Percentiles rank a stretch among this genome's conserved stretches.
These are phyloP conservation scores for Gymnarchus niloticus DNA, from an alignment of 2,113 vertebrate species.

Conservation along the genomic window DNA sequence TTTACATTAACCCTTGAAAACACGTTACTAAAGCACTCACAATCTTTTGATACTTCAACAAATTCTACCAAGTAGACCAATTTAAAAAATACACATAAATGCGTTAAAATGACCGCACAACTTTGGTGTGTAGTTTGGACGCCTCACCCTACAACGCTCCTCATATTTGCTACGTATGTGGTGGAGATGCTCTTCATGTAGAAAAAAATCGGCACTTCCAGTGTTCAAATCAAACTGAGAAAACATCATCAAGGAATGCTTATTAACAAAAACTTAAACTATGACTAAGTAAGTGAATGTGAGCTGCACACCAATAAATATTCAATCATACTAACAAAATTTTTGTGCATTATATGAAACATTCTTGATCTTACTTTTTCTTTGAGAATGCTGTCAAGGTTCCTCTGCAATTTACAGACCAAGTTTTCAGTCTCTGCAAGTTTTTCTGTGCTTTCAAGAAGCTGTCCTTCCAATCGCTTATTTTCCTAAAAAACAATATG, in stretches of 20 bases:
- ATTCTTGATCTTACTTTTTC: slow-evolving; percentile 71
- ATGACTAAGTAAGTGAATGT: not conserved
- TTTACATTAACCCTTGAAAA: not conserved
- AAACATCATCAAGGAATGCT: not conserved
- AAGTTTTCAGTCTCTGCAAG: slow-evolving; percentile 69
- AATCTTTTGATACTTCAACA: too few species aligned
- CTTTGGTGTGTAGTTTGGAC: not conserved
- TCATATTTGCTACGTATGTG: slow-evolving; percentile 77
- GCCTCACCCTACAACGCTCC: slow-evolving; percentile 80
- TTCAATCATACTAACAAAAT: not conserved
- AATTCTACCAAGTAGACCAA: not conserved
- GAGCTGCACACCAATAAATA: not conserved
- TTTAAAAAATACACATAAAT: not conserved
- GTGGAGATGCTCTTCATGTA: slow-evolving; percentile 81
- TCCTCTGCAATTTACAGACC: slow-evolving; percentile 75
- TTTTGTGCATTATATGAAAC: not conserved
- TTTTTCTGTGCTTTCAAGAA: slow-evolving; percentile 77
- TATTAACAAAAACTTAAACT: not conserved
- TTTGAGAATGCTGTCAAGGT: slow-evolving; percentile 76
- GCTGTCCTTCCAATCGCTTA: slow-evolving; percentile 76
- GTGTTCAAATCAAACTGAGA: slow-evolving; percentile 86
- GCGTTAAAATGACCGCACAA: not conserved
- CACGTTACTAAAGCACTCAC: too few species aligned
- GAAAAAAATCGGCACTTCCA: slow-evolving; percentile 75
- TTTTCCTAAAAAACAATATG: slow-evolving; percentile 70